Percentiles rank a stretch among this genome's conserved stretches.
Evolutionary conservation across 2,888 invertebrate species (phyloP).

Genomic region (Microplitis manilae): DNA sequence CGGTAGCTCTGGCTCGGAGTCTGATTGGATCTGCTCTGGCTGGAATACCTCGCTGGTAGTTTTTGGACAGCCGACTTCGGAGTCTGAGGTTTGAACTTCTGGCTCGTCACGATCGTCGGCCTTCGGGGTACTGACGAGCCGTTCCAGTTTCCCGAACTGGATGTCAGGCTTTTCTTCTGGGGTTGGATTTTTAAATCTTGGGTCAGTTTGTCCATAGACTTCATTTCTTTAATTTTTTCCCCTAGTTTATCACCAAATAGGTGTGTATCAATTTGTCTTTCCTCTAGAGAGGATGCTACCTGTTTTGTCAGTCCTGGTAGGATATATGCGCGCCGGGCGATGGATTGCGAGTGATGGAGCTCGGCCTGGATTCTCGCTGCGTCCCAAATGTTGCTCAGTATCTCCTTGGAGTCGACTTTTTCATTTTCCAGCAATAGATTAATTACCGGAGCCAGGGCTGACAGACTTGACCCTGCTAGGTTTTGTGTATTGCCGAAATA

Average conservation of each 20-base stretch:
- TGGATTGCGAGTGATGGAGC: conserved; percentile 29
- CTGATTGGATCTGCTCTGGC: conserved; percentile 18
- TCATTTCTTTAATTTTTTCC: conserved; percentile 34
- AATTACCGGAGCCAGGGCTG: conserved; percentile 27
- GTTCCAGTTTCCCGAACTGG: conserved; percentile 32
- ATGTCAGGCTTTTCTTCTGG: conserved; percentile 15
- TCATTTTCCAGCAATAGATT: conserved; percentile 21
- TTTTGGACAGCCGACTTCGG: conserved; percentile 22
- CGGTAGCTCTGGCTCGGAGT: conserved; percentile 12
- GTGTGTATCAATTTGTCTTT: conserved; percentile 26
- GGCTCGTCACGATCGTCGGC: conserved; percentile 28
- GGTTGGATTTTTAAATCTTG: conserved; percentile 26
- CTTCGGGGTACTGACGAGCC: conserved; percentile 36
- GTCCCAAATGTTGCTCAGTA: conserved; percentile 37
- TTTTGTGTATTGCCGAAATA: conserved; percentile 29
- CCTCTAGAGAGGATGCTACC: conserved; percentile 19
- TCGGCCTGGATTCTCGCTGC: conserved; percentile 12
- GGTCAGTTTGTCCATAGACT: conserved; percentile 30
- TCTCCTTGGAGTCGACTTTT: conserved; percentile 24
- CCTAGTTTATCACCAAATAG: conserved; percentile 36
- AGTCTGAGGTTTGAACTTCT: conserved; percentile 21
- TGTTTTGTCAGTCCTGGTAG: conserved; percentile 27
- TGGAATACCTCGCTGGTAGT: conserved; percentile 21
- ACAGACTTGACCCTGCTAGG: conserved; percentile 25
- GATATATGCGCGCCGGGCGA: conserved; percentile 33